Evolutionary conservation across 2,888 invertebrate genomes (phyloP), one percentile per base, ranked within the genome.

Genomic region (Biston betularia): DNA sequence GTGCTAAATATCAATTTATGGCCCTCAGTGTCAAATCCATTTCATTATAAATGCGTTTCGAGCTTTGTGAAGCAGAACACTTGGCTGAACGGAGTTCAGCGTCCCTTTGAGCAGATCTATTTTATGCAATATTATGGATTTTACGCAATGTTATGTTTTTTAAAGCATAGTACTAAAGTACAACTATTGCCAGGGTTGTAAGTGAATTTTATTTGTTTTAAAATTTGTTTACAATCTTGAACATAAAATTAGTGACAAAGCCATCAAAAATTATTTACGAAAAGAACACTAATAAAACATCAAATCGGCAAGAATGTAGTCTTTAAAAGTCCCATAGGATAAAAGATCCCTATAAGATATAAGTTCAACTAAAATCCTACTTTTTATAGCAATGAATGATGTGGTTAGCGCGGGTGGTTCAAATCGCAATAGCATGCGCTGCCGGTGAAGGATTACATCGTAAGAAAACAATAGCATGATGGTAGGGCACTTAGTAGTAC

Each of bases 1-100:
- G 83, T 85, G 79, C 75, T 72, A 85, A 80, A 82, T 82, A 85
- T 81, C 79, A 87, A 85, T 86, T 87, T 84, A 84, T 82, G 75
- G 76, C 71, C 73, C 76, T 73, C 70, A 71, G 71, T 61, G 66
- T 72, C 73, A 70, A 78, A 78, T 76, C 75, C 71, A 75, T 76
- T 80, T 74, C 71, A 69, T 68, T 69, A 73, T 61, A 56, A 68
- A 78, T 73, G 65, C 71, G 70, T 70, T 72, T 70, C 64, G 24
- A 72, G 72, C 70, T 76, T 68, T 76, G 73, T 71, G 73, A 73
- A 73, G 68, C 77, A 69, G 73, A 75, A 74, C 71, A 76, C 69
- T 76, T 65, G 45, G 62, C 45, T 56, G 54, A 57, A 53, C 46
- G 38, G 61, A 61, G 79, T 79, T 81, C 80, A 81, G 60, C 72